Evolutionary conservation across 2,888 invertebrate species (phyloP).

Genomic region (Drosophila ochracea): DNA sequence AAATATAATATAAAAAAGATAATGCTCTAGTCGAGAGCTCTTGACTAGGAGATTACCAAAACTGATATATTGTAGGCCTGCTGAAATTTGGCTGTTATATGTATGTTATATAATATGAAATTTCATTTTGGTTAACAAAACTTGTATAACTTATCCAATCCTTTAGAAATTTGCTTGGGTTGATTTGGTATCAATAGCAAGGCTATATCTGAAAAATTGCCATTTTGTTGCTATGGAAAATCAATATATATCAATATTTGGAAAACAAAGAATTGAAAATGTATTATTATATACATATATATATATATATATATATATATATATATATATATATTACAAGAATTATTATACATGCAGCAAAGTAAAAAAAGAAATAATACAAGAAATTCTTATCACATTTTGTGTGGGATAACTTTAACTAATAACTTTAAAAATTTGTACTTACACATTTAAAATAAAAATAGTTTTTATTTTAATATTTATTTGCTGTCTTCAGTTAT

Average conservation of each 20-base stretch:
- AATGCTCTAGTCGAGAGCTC: background rate
- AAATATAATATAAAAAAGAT: background rate
- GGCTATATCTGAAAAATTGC: background rate
- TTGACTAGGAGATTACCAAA: background rate
- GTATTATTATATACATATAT: too few relatives aligned
- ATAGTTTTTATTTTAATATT: background rate
- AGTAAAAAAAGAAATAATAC: too few relatives aligned
- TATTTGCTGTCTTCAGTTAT: accelerated
- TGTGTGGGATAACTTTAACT: accelerated
- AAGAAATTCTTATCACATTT: background rate
- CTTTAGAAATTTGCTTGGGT: background rate
- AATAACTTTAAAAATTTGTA: background rate
- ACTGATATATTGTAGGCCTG: too few relatives aligned
- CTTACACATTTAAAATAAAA: background rate
- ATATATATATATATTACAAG: accelerated
- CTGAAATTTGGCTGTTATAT: too few relatives aligned
- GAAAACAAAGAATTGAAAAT: background rate
- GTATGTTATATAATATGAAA: too few relatives aligned
- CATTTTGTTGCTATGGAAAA: background rate
- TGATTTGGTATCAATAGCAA: background rate
- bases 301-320: too few relatives aligned
- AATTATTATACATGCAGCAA: background rate
- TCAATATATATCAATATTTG: background rate
- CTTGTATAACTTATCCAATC: background rate
- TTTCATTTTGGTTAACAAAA: accelerated